Base-by-base conservation (phyloP, 2,888 invertebrate species). In the Pseudolycoriella hygida region DNA sequence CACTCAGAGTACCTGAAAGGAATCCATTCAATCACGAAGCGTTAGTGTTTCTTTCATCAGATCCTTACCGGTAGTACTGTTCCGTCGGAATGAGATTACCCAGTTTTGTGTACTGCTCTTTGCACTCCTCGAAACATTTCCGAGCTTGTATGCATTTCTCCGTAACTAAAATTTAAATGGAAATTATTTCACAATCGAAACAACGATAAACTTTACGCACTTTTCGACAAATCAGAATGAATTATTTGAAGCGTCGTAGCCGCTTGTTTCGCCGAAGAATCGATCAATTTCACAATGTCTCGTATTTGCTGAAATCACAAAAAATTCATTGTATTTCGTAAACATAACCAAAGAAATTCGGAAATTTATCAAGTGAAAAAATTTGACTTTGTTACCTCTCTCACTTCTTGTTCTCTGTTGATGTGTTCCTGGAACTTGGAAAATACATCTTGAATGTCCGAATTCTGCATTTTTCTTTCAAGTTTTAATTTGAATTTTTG, bases 161-260 rank as follows among this genome's bases (percentile, higher is more conserved):
- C 4, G 68, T 66, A 51, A 80, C 80, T 76, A 64, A 55, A 65
- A 52, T 39, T n/a, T 44, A 44, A 38, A 39, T 46, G 48, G 31
- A 46, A 47, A 42, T 46, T 44, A 46, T 32, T 8, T 41, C 11
- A 43, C 42, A 31, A 45, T 34, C 17, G 17, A 30, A 11, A 47
- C 25, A 42, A 41, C 11, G 20, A 18, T 40, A 44, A 47, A 43
- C 32, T 49, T 40, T 41, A 45, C 41, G 20, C 40, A 80, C 86
- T 75, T 57, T 77, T 75, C 52, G 73, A 72, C 46, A 75, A 69
- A 50, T 74, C 74, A 51, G 81, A 79, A 56, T 93, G 92, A 50
- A 92, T 86, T 17, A 80, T 72, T 68, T 90, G 89, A 25, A 92
- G 66, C 17, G 74, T 66, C 18, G 84, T 84, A n/a, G 78, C 69